Percentiles rank a stretch among this genome's conserved stretches.
Evolutionary conservation across 92 coral and sea anemone genomes (phyloP).

Genomic region (Zoanthus sansibaricus): DNA sequence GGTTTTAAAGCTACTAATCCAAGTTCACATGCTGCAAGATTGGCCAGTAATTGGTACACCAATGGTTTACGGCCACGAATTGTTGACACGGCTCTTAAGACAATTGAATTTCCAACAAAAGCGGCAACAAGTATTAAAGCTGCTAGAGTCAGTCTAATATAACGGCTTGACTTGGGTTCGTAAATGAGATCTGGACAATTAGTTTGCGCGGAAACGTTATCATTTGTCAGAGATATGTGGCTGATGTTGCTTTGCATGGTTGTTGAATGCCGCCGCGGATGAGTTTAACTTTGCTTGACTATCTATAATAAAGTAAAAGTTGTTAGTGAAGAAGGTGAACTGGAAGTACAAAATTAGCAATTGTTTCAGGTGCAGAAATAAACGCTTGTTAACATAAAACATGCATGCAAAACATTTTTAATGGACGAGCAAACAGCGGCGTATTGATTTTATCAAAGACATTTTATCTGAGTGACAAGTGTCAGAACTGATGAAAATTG

Average conservation of each 20-base stretch:
- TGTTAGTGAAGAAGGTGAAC: background rate
- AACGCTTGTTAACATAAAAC: too few species aligned
- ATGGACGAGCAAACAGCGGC: too few species aligned
- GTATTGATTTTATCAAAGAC: too few species aligned
- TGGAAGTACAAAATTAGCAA: too few species aligned
- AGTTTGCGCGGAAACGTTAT: background rate
- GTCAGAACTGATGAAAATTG: too few species aligned
- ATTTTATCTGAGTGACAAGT: too few species aligned
- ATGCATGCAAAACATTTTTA: too few species aligned
- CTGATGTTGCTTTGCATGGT: background rate
- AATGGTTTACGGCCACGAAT: background rate
- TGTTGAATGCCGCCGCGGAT: background rate
- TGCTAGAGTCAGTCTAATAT: background rate
- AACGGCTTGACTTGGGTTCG: background rate
- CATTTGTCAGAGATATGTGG: background rate
- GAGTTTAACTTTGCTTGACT: background rate
- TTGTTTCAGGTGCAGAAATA: too few species aligned
- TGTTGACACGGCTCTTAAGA: background rate
- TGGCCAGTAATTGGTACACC: constrained; percentile 5
- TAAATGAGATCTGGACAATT: too few species aligned
- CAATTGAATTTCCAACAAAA: constrained; percentile 1
- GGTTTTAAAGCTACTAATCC: background rate
- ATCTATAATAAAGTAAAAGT: background rate
- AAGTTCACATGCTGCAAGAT: constrained; percentile 8
- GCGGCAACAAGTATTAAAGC: background rate